Evolutionary conservation across 1,140 invertebrate genomes (phyloP).

Genomic region (Alviniconcha marisindica): DNA sequence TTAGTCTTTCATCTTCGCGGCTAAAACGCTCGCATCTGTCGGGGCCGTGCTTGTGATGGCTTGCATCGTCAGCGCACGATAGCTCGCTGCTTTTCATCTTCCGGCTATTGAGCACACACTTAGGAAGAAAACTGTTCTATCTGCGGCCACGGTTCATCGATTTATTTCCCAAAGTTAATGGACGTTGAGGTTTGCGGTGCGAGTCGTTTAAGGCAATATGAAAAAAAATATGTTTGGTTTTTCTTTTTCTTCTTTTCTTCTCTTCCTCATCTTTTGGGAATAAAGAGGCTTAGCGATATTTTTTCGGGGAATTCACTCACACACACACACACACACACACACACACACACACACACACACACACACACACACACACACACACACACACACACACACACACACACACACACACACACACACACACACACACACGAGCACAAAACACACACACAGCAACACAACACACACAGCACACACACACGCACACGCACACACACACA

Average conservation of each 20-base stretch:
- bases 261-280: not conserved
- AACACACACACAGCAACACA: not conserved
- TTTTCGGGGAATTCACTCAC: not conserved
- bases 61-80: too few relatives aligned
- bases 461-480: not conserved
- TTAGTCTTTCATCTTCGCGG: too few relatives aligned
- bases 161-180: too few relatives aligned
- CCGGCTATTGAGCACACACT: too few relatives aligned
- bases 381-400: not conserved
- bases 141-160: too few relatives aligned
- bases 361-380: slow-evolving; percentile 13
- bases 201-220: too few relatives aligned
- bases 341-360: slow-evolving; percentile 7
- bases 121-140: too few relatives aligned
- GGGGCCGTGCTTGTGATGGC: too few relatives aligned
- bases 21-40: too few relatives aligned
- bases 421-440: slow-evolving; percentile 2
- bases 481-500: not conserved
- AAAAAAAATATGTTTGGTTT: not conserved
- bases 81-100: too few relatives aligned
- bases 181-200: too few relatives aligned
- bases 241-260: not conserved
- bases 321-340: not conserved
- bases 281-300: not conserved
- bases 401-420: slow-evolving; percentile 5